Evolutionary conservation across 2,797 vertebrate genomes (phyloP).

Genomic region (Tinamus major): DNA sequence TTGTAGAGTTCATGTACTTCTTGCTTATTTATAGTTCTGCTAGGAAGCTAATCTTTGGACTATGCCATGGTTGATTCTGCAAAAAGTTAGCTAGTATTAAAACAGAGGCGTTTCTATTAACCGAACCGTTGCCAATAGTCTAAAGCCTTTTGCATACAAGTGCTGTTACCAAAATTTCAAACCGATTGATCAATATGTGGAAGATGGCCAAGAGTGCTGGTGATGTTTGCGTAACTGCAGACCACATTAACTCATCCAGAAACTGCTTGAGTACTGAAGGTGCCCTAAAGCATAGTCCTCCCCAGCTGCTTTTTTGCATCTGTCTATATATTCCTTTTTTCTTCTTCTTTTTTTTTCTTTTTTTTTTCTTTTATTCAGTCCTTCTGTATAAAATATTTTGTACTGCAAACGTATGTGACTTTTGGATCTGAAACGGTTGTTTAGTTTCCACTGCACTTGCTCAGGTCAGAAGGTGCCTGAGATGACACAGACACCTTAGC

Average conservation of each 20-base stretch:
- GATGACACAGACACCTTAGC: not conserved
- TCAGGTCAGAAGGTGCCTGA: not conserved
- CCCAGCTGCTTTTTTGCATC: not conserved
- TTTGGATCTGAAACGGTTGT: not conserved
- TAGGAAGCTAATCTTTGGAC: not conserved
- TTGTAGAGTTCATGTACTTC: not conserved
- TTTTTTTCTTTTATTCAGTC: not conserved
- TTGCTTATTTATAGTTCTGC: not conserved
- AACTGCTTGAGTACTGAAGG: not conserved
- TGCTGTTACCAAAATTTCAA: not conserved
- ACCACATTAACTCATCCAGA: not conserved
- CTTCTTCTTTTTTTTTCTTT: no score
- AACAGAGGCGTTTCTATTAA: not conserved
- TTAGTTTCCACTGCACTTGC: not conserved
- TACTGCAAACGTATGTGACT: not conserved
- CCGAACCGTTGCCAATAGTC: not conserved
- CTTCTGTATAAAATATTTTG: not conserved
- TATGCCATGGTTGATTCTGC: not conserved
- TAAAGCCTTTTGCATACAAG: not conserved
- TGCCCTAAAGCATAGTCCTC: not conserved
- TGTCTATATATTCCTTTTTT: not conserved
- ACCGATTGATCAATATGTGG: not conserved
- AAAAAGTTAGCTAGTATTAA: not conserved
- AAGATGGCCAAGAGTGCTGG: not conserved
- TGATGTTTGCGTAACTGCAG: not conserved